Base-by-base conservation (phyloP, 1,140 invertebrate species). In the Hypothenemus hampei region DNA sequence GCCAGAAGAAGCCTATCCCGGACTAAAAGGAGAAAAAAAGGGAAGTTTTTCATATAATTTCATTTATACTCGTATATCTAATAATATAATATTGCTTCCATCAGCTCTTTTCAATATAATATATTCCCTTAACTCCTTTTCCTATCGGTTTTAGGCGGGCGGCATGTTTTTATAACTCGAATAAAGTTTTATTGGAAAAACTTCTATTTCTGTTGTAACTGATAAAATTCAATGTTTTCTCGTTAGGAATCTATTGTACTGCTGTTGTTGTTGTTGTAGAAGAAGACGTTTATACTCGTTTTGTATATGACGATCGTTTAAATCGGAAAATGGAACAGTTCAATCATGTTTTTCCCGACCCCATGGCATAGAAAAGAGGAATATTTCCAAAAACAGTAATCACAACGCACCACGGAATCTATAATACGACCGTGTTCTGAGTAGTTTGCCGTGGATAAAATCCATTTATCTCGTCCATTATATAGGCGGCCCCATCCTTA, bases 391-490 rank as follows among this genome's bases (percentile, higher is more conserved):
- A n/a, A n/a, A n/a, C n/a, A 18, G 23, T 40, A 41, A 51, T 51
- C 29, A 37, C 6, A 41, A 20, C 23, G 23, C 22, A 24, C 22
- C 31, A 41, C 21, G 19, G 48, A 51, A 51, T 51, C 48, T 40
- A 51, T 51, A 51, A 51, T 51, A 51, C n/a, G 48, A 19, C 48
- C 15, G 20, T 51, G 37, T 22, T 53, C 18, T 35, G 29, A 40
- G 24, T 45, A 53, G 39, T 53, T 53, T 47, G 31, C 43, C 23
- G n/a, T 21, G 31, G 43, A 41, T 50, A 39, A 50, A 44, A 49
- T 57, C 54, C 47, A 57, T 57, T 57, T 57, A 57, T 57, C 37
- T 50, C 45, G 37, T 24, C 54, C 54, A 57, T 57, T 49, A 57
- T 56, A 37, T 49, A 57, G 47, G 47, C 54, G 37, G 47, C 40